phyloP scores from a whole-genome alignment of 2,888 invertebrate genomes.

The Eudemis profundana region DNA sequence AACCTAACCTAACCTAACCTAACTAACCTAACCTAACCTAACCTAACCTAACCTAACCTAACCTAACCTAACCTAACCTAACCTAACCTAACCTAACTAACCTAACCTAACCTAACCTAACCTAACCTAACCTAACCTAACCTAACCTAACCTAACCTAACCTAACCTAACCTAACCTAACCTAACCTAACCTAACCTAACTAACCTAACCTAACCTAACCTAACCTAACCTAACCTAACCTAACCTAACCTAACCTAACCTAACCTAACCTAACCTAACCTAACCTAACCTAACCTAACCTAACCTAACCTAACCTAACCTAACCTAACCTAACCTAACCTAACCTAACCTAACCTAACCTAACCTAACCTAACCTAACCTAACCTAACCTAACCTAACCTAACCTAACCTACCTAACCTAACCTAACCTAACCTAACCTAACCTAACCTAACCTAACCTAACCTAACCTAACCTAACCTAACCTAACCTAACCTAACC shows the following conservation, averaged over 20 bases:
- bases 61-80: constrained; percentile 52
- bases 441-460: constrained; percentile 48
- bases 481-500: constrained; percentile 36
- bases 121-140: constrained; percentile 51
- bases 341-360: constrained; percentile 49
- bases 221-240: constrained; percentile 53
- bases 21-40: constrained; percentile 51
- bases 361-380: constrained; percentile 48
- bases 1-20: constrained; percentile 51
- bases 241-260: constrained; percentile 53
- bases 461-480: constrained; percentile 39
- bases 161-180: constrained; percentile 52
- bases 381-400: constrained; percentile 50
- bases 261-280: constrained; percentile 53
- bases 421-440: constrained; percentile 50
- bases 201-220: constrained; percentile 49
- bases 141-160: constrained; percentile 47
- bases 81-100: constrained; percentile 53
- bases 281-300: constrained; percentile 53
- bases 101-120: constrained; percentile 53
- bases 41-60: constrained; percentile 51
- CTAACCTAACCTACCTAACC: constrained; percentile 50
- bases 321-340: constrained; percentile 50
- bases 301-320: constrained; percentile 47
- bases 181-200: constrained; percentile 51